Conservation (phyloP, 2,888 invertebrate genomes). For the Crematogaster levior region DNA sequence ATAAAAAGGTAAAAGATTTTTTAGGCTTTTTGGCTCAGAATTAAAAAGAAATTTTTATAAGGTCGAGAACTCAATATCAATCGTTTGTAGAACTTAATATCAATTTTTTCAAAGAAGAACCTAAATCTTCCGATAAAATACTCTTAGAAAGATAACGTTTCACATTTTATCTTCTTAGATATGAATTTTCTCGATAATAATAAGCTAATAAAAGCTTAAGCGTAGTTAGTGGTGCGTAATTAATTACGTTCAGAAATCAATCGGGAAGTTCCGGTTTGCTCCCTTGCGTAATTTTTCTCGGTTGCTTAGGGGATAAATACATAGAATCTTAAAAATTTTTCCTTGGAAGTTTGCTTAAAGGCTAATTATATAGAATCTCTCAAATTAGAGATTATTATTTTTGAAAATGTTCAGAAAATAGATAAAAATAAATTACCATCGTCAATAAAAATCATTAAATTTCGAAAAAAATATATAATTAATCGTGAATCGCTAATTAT, state of each 20-base stretch:
- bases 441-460: not conserved
- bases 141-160: not conserved
- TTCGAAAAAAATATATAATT: not conserved
- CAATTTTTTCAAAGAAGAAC: not conserved
- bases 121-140: not conserved
- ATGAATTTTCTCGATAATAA: conserved; percentile 8
- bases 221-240: conserved; percentile 12
- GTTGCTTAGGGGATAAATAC: too few relatives aligned
- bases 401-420: not conserved
- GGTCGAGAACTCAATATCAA: not conserved
- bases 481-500: not conserved
- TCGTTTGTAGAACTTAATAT: not conserved
- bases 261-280: not conserved
- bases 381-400: not conserved
- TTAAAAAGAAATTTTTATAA: not conserved
- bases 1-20: not conserved
- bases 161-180: not conserved
- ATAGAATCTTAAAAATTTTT: conserved; percentile 25
- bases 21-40: not conserved
- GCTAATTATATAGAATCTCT: conserved; percentile 15
- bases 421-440: not conserved
- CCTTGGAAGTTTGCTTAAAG: not conserved
- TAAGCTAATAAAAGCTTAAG: not conserved
- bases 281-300: not conserved
- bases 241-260: conserved; percentile 19